phyloP scores from a whole-genome alignment of 2,888 invertebrate species.

The Xiphydria camelus region DNA sequence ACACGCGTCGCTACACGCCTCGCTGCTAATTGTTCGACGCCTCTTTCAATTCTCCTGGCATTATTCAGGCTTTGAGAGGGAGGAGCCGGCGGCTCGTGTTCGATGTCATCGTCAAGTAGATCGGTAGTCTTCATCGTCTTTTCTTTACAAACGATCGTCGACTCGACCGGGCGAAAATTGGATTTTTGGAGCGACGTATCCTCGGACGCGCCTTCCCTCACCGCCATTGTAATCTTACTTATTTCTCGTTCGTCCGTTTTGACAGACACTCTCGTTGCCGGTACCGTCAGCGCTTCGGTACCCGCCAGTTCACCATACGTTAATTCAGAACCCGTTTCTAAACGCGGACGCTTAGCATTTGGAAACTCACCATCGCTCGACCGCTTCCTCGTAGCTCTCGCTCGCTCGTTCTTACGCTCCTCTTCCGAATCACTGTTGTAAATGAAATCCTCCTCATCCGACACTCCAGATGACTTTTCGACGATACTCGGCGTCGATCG shows the following conservation, averaged over 20 bases:
- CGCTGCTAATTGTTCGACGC: neutral
- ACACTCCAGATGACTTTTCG: conserved; percentile 23
- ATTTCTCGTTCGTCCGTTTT: neutral
- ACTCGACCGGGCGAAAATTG: no score
- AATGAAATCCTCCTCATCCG: conserved; percentile 72
- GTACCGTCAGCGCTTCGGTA: neutral
- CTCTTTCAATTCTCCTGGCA: neutral
- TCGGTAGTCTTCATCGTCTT: neutral
- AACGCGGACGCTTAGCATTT: conserved; percentile 29
- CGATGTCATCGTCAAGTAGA: neutral
- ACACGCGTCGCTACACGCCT: neutral
- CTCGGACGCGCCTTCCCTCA: no score
- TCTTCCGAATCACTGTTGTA: conserved; percentile 71
- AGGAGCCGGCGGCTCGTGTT: neutral
- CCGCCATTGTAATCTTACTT: neutral
- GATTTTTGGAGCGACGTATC: no score
- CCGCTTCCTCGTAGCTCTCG: conserved; percentile 65
- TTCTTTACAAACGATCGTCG: neutral
- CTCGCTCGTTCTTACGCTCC: conserved; percentile 56
- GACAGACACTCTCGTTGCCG: neutral
- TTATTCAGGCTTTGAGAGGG: no score
- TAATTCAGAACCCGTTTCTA: conserved; percentile 10
- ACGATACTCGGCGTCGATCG: neutral
- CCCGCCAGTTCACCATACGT: conserved; percentile 8
- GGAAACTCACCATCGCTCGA: conserved; percentile 22